phyloP scores from a whole-genome alignment of 2,888 invertebrate species.

The Pasiphila rectangulata region DNA sequence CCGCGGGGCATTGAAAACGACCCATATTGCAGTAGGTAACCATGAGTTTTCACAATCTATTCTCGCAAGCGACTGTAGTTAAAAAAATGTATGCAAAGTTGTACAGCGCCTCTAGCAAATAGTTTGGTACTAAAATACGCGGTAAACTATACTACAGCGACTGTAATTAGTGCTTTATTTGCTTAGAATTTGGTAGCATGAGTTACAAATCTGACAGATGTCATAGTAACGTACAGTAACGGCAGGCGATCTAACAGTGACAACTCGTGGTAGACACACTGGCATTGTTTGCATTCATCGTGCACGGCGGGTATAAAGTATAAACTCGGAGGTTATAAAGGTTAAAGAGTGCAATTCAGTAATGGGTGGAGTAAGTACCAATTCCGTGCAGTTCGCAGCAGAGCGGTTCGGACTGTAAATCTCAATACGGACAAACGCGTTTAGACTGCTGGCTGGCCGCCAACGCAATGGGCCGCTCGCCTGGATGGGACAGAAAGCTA shows the following conservation, averaged over 20 bases:
- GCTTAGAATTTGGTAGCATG: no score
- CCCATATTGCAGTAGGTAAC: conserved; percentile 18
- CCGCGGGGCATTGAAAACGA: conserved; percentile 6
- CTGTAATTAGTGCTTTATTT: no score
- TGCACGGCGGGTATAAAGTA: conserved; percentile 10
- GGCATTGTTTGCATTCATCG: conserved; percentile 18
- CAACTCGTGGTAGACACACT: no score
- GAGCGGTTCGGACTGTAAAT: conserved; percentile 54
- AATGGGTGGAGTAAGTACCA: conserved; percentile 27
- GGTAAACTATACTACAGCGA: no score
- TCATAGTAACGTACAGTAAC: no score
- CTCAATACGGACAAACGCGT: conserved; percentile 58
- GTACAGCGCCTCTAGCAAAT: no score
- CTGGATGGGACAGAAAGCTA: neutral
- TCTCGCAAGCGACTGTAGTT: no score
- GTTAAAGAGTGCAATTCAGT: conserved; percentile 32
- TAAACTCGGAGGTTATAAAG: conserved; percentile 9
- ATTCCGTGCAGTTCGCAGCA: conserved; percentile 33
- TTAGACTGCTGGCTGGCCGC: conserved; percentile 49
- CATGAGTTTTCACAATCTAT: no score
- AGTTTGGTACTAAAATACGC: no score
- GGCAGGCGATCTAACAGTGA: no score
- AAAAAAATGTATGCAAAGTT: no score
- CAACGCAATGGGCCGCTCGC: conserved; percentile 33
- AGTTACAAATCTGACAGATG: no score